These are phyloP conservation scores for Callimorpha dominula DNA, from an alignment of 2,888 invertebrate genomes.

Conservation along the genomic window DNA sequence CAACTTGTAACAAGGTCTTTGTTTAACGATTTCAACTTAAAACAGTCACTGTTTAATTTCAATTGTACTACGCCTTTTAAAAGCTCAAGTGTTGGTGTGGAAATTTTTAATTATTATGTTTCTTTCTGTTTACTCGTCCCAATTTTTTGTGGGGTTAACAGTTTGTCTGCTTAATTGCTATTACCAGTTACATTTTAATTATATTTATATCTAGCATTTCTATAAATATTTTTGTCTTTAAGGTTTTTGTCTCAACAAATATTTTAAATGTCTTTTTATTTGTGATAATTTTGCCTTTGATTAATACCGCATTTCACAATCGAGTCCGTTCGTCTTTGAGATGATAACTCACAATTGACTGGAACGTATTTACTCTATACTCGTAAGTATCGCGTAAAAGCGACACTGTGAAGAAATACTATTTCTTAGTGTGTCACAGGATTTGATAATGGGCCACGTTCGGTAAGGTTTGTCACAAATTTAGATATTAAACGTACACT, in stretches of 20 bases:
- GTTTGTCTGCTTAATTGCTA: conserved; percentile 20
- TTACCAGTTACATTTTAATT: not conserved
- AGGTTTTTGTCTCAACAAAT: too few species aligned
- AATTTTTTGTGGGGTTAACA: conserved; percentile 22
- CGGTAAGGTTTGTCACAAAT: not conserved
- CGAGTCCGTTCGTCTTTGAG: too few species aligned
- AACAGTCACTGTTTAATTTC: conserved; percentile 60
- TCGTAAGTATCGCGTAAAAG: too few species aligned
- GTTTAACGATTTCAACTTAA: conserved; percentile 56
- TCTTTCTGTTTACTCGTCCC: conserved; percentile 11
- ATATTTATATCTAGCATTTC: not conserved
- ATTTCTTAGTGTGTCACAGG: not conserved
- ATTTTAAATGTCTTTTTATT: too few species aligned
- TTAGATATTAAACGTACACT: not conserved
- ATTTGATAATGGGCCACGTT: not conserved
- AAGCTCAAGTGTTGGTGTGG: conserved; percentile 42
- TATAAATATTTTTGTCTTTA: not conserved
- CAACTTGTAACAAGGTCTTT: conserved; percentile 56
- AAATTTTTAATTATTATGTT: conserved; percentile 47
- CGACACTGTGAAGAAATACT: too few species aligned
- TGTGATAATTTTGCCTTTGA: too few species aligned
- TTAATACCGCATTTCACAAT: too few species aligned
- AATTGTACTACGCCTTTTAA: conserved; percentile 52
- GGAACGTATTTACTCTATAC: too few species aligned
- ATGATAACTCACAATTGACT: too few species aligned